Evolutionary conservation across 2,113 vertebrate genomes (phyloP), one percentile per base, ranked within the genome.

Genomic region (Neotoma lepida): DNA sequence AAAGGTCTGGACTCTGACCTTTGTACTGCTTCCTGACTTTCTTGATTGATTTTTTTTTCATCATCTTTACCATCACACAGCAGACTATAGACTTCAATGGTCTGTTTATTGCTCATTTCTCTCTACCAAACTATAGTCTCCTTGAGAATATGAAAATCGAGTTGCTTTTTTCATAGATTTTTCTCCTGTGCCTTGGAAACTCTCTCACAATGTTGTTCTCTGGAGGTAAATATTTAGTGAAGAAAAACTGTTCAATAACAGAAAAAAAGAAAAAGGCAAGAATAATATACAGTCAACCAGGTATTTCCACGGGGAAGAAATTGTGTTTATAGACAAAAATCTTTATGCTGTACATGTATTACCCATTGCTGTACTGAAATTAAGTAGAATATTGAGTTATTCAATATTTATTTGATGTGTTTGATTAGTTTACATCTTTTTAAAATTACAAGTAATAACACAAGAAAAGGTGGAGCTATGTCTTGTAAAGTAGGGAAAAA

Each of bases 131-230:
- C 35, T 91, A 24, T 41, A 77, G 58, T 2, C 15, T 90, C 30
- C 46, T 24, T 46, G 4, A 86, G 9, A n/a, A 64, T 71, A 63
- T 5, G 1, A 46, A 82, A 64, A 92, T 90, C 77, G 51, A 84
- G 4, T 92, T 68, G 66, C 73, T 80, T 80, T 77, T 28, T 93
- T 90, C 82, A 86, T 30, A 91, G 22, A 81, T 61, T 89, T 15
- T 85, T 73, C 90, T 30, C 39, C 13, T 61, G 20, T 58, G 56
- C n/a, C 14, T 88, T 90, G 58, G 70, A 95, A 73, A 95, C 12
- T 78, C 22, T 28, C 7, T 86, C 35, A 88, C 39, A 90, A 88
- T n/a, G 12, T 88, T 95, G 54, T n/a, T 58, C 94, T 86, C 24
- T 26, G 54, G 26, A 51, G 6, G 8, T 35, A 54, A 78, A 80